A percentile compares a stretch with the other conserved stretches of the same genome.
phyloP scores from a whole-genome alignment of 92 coral and sea anemone genomes.

The Siderastrea radians region DNA sequence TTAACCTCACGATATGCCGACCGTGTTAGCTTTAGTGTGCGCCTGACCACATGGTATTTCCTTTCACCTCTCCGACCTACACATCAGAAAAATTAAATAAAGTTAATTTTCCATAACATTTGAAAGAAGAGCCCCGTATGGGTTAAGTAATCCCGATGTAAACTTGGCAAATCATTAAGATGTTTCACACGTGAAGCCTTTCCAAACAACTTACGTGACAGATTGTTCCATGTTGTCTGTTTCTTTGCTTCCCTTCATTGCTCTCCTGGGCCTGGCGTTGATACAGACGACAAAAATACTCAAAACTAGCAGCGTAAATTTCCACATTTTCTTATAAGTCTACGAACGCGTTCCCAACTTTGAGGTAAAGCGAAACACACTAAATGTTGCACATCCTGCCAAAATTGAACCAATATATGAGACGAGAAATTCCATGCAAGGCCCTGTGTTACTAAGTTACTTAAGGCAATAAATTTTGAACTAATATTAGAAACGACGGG shows the following conservation, averaged over 20 bases:
- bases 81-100: too few species aligned
- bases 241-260: not conserved
- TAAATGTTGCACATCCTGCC: not conserved
- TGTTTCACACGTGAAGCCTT: not conserved
- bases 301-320: not conserved
- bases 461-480: not conserved
- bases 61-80: too few species aligned
- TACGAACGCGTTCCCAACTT: not conserved
- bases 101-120: too few species aligned
- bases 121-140: too few species aligned
- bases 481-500: not conserved
- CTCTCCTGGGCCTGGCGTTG: not conserved
- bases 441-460: not conserved
- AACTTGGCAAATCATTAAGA: too few species aligned
- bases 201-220: not conserved
- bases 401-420: too few species aligned
- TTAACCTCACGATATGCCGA: too few species aligned
- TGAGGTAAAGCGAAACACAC: not conserved
- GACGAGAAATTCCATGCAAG: not conserved
- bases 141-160: too few species aligned
- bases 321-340: not conserved
- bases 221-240: not conserved
- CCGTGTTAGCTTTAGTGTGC: too few species aligned
- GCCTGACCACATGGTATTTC: too few species aligned
- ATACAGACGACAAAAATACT: not conserved